Percentiles rank a stretch among this genome's conserved stretches.
Conservation (phyloP, 2,888 invertebrate genomes). For the Cosmia pyralina region DNA sequence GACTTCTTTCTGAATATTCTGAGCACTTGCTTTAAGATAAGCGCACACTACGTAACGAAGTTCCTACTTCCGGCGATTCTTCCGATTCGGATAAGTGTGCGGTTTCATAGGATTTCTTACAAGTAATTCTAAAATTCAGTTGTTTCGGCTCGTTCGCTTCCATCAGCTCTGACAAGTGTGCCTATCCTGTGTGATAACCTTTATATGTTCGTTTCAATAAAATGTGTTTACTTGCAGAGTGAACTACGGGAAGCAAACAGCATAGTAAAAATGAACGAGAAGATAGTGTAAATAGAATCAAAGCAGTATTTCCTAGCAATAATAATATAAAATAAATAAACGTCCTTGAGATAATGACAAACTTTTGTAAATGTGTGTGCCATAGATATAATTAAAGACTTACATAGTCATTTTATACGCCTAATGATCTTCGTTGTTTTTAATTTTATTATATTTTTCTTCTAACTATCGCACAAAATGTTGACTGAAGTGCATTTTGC, state of each 20-base stretch:
- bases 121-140: no score
- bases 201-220: not conserved
- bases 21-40: no score
- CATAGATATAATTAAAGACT: slow-evolving; percentile 47
- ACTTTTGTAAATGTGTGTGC: slow-evolving; percentile 60
- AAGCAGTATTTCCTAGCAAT: slow-evolving; percentile 34
- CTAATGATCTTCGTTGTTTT: not conserved
- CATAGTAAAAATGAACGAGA: not conserved
- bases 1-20: no score
- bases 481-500: slow-evolving; percentile 28
- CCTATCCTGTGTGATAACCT: no score
- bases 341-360: not conserved
- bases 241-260: not conserved
- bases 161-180: no score
- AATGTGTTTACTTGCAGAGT: slow-evolving; percentile 4
- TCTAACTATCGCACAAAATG: slow-evolving; percentile 26
- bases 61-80: no score
- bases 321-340: no score
- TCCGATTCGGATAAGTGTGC: no score
- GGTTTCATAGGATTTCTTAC: no score
- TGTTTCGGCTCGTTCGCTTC: no score
- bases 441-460: not conserved
- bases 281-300: slow-evolving; percentile 5
- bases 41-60: no score
- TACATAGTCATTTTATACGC: slow-evolving; percentile 40